Percentiles rank a stretch among this genome's conserved stretches.
phyloP scores from a whole-genome alignment of 2,113 vertebrate genomes.

The Melanerpes formicivorus region DNA sequence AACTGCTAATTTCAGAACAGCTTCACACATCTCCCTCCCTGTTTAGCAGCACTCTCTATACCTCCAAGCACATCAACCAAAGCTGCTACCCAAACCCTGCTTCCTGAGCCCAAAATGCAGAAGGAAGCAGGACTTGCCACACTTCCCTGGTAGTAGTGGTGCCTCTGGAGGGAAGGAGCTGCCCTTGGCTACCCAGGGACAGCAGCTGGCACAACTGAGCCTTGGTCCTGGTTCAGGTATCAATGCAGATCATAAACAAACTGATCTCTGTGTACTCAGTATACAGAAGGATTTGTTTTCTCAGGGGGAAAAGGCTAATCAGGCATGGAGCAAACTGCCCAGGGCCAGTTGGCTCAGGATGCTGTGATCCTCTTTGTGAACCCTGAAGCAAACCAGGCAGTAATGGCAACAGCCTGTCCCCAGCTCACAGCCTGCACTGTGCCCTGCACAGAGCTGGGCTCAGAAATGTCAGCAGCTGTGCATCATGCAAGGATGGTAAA shows the following conservation, averaged over 20 bases:
- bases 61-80: neutral
- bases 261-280: neutral
- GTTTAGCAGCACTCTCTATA: neutral
- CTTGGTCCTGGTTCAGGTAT: neutral
- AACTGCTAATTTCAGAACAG: neutral
- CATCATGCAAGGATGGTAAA: neutral
- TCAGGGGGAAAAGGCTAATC: neutral
- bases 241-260: neutral
- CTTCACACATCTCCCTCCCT: rapidly evolving
- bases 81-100: neutral
- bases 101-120: neutral
- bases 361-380: neutral
- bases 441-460: neutral
- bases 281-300: neutral
- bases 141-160: neutral
- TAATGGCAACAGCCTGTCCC: neutral
- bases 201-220: constrained; percentile 8
- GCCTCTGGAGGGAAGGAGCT: neutral
- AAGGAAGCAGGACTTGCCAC: neutral
- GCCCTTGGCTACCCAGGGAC: neutral
- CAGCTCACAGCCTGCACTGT: neutral
- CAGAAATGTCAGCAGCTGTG: neutral
- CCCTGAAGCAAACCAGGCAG: neutral
- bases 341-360: neutral
- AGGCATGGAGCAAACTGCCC: neutral